A percentile compares a stretch with the other conserved stretches of the same genome.
Evolutionary conservation across 2,113 vertebrate genomes (phyloP).

Genomic region (Ciconia stormi): DNA sequence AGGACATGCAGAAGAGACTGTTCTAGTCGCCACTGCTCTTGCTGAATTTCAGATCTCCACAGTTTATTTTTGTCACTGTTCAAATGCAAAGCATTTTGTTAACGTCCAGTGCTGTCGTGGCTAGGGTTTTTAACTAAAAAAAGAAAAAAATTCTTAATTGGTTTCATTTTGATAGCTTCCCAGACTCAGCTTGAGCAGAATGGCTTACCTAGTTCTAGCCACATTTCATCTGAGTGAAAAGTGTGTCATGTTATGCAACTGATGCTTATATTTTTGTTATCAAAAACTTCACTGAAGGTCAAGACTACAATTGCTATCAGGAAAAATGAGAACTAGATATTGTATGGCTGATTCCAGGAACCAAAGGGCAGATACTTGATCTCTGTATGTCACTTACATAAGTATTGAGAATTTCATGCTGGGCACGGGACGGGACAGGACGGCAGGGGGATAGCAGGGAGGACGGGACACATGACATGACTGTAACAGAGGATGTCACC

Average conservation of each 20-base stretch:
- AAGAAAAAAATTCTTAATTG: not conserved
- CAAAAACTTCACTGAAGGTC: not conserved
- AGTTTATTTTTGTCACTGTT: not conserved
- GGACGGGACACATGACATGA: not conserved
- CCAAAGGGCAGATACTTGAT: not conserved
- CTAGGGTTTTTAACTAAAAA: not conserved
- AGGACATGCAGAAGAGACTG: not conserved
- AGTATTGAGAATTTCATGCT: not conserved
- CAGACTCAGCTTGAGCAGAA: not conserved
- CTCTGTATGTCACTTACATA: not conserved
- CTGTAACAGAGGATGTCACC: not conserved
- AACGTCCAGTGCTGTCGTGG: not conserved
- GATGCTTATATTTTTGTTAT: not conserved
- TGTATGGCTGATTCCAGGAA: not conserved
- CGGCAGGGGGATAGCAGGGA: no score
- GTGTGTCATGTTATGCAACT: not conserved
- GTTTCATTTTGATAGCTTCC: not conserved
- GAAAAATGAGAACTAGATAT: not conserved
- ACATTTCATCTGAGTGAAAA: not conserved
- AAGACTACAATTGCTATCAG: not conserved
- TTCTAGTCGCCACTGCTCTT: not conserved
- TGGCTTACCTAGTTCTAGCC: not conserved
- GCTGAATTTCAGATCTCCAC: not conserved
- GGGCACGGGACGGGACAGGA: rapidly evolving
- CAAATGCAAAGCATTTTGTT: not conserved